Evolutionary conservation across 2,888 invertebrate genomes (phyloP).

Genomic region (Tetramorium bicarinatum): DNA sequence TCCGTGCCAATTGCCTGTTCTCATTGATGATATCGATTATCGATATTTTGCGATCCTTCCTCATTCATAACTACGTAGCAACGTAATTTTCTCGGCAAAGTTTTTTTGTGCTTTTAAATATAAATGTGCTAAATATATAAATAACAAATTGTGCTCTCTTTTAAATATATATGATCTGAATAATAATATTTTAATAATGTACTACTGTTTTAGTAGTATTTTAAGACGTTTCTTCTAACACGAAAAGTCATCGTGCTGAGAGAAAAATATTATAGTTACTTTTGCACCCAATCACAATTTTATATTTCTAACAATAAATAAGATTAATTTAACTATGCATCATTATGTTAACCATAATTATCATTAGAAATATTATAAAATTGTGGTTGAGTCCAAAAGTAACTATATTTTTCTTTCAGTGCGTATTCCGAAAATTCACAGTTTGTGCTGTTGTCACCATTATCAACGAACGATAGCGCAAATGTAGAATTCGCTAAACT

Average conservation of each 20-base stretch:
- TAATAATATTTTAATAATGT: not conserved
- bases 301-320: too few species aligned
- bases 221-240: not conserved
- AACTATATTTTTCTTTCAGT: too few species aligned
- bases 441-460: not conserved
- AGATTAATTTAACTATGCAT: too few species aligned
- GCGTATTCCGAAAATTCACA: not conserved
- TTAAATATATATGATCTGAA: not conserved
- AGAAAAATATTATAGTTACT: too few species aligned
- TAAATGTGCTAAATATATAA: not conserved
- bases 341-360: too few species aligned
- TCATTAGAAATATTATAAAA: too few species aligned
- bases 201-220: not conserved
- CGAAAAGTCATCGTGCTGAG: not conserved
- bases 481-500: not conserved
- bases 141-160: not conserved
- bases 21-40: not conserved
- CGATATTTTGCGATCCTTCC: not conserved
- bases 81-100: not conserved
- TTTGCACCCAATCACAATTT: too few species aligned
- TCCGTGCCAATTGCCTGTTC: not conserved
- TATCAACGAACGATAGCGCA: not conserved
- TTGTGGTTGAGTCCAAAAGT: too few species aligned
- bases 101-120: not conserved
- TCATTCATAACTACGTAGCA: not conserved